These are phyloP conservation scores for Lagopus muta DNA, from an alignment of 2,113 vertebrate species.

Conservation along the genomic window DNA sequence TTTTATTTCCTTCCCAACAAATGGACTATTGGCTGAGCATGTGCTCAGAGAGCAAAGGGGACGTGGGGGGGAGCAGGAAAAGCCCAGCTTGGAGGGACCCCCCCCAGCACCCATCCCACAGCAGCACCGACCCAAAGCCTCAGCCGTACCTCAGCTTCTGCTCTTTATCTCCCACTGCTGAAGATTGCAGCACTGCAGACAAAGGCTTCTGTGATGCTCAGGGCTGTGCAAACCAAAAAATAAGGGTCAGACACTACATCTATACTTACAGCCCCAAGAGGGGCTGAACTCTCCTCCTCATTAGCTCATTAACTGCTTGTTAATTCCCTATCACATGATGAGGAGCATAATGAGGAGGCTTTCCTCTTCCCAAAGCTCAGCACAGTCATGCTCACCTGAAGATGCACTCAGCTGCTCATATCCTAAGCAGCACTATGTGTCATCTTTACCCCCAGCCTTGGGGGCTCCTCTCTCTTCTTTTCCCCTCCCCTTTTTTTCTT, in stretches of 20 bases:
- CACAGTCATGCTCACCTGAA: neutral
- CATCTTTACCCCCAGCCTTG: too few relatives aligned
- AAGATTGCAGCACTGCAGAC: neutral
- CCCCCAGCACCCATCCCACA: neutral
- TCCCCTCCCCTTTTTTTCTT: neutral
- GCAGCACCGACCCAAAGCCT: neutral
- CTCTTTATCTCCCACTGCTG: neutral
- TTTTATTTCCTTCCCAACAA: constrained; percentile 1
- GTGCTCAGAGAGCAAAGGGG: accelerated
- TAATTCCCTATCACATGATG: neutral
- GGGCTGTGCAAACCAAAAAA: neutral
- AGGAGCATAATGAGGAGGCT: neutral
- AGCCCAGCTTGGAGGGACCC: neutral
- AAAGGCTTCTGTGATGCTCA: neutral
- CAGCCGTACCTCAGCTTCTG: neutral
- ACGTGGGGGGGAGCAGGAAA: too few relatives aligned
- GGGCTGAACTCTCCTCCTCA: neutral
- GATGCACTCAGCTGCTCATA: accelerated
- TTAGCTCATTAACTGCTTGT: neutral
- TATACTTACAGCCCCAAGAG: neutral
- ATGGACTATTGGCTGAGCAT: neutral
- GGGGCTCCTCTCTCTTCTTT: neutral
- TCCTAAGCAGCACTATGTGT: neutral
- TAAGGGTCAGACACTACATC: accelerated
- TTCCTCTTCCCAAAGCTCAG: neutral